Percentiles rank a stretch among this genome's conserved stretches.
These are phyloP conservation scores for Crossocerus cetratus DNA, from an alignment of 2,888 invertebrate genomes.

Conservation along the genomic window DNA sequence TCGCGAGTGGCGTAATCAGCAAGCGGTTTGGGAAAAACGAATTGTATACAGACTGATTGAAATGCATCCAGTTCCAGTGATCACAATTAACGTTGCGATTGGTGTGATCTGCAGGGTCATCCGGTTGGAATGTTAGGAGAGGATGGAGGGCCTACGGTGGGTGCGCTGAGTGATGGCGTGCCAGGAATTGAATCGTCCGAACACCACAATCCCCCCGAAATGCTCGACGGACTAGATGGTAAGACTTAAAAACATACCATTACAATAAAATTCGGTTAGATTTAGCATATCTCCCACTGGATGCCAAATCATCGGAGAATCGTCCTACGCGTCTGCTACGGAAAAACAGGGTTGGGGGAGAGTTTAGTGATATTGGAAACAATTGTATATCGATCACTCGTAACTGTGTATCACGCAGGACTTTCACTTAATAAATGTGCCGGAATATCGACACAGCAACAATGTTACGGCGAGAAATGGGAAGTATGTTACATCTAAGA, in stretches of 20 bases:
- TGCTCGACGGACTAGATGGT: slow-evolving; percentile 77
- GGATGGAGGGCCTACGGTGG: slow-evolving; percentile 71
- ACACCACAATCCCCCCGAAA: slow-evolving; percentile 75
- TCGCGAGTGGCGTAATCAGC: too few relatives aligned
- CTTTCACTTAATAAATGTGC: background rate
- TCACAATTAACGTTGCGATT: slow-evolving; percentile 25
- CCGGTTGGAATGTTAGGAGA: slow-evolving; percentile 72
- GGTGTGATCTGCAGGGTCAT: slow-evolving; percentile 71
- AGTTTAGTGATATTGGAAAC: background rate
- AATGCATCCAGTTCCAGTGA: slow-evolving; percentile 15
- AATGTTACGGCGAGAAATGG: slow-evolving; percentile 14
- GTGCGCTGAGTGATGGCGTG: slow-evolving; percentile 71
- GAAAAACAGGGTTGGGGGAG: background rate
- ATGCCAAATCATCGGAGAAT: background rate
- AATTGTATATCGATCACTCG: background rate
- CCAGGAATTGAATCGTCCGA: slow-evolving; percentile 73
- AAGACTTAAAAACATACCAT: slow-evolving; percentile 67
- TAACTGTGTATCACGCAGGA: background rate
- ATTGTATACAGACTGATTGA: background rate
- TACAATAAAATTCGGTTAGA: slow-evolving; percentile 59
- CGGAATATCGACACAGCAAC: background rate
- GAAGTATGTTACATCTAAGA: slow-evolving; percentile 68
- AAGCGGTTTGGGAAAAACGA: too few relatives aligned
- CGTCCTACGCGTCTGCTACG: background rate
- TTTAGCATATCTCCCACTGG: slow-evolving; percentile 55